Base-by-base conservation (phyloP, 2,888 invertebrate genomes). In the Pollenia angustigena region DNA sequence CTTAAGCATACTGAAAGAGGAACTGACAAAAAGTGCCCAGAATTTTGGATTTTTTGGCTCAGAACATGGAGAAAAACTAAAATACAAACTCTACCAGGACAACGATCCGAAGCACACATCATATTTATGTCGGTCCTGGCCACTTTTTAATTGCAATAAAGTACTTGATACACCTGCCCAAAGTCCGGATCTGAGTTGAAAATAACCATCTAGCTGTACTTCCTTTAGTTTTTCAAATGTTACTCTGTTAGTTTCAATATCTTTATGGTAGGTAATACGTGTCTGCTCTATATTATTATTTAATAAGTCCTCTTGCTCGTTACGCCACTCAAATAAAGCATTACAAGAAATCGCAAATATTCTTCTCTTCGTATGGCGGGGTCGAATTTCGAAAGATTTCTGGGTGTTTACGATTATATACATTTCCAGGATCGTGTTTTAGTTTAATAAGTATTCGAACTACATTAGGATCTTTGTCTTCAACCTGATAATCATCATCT, bases 301-400 rank as follows among this genome's bases (percentile, higher is more conserved):
- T 18, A 40, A n/a, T 3, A 79, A 23, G 7, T 79, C 46, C 0
- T 62, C 23, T 11, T 62, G 0, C 6, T 71, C 80, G 32, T 62
- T 46, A 6, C 62, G 42, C 60, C 80, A 80, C 0, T 23, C 2
- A 50, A 44, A 23, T 69, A 79, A 3, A 79, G 12, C 69, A 69
- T 69, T 0, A 50, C 18, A 0, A 78, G 12, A 0, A 12, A 16
- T 14, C 69, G 48, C 4, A 79, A 79, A 44, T 79, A 69, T 9
- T 79, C 50, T 0, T 42, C 68, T n/a, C 50, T 66, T n/a, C 48
- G 16, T 0, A 48, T 12, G 4, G 58, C 58, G 2, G n/a, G 11
- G 23, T 32, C 54, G 4, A 54, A 46, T 58, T 32, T 48, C 0
- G 79, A 2, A 50, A 79, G 16, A 79, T 69, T 0, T 50, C 40